phyloP scores from a whole-genome alignment of 2,888 invertebrate genomes.

The Leucophora obtusa region DNA sequence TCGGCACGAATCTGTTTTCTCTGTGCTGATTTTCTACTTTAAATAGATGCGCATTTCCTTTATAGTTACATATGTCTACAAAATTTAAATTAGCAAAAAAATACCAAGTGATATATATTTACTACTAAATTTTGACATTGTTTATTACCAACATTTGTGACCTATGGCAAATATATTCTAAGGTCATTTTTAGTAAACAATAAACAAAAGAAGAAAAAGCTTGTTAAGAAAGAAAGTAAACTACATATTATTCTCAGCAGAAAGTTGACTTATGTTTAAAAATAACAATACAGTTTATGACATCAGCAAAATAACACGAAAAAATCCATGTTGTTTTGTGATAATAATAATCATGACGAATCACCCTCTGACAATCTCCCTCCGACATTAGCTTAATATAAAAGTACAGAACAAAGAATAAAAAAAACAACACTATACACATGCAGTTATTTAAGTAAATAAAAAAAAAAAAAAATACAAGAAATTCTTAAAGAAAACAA shows the following conservation, averaged over 20 bases:
- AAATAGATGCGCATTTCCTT: too few relatives aligned
- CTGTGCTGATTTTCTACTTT: too few relatives aligned
- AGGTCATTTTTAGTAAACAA: not conserved
- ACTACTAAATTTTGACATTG: not conserved
- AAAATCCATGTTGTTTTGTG: not conserved
- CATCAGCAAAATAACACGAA: constrained; percentile 15
- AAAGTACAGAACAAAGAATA: not conserved
- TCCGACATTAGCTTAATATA: not conserved
- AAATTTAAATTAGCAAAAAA: not conserved
- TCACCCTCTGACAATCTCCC: not conserved
- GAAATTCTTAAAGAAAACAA: not conserved
- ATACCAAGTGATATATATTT: not conserved
- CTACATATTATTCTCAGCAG: not conserved
- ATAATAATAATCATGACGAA: not conserved
- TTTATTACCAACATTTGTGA: not conserved
- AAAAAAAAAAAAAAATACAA: not conserved
- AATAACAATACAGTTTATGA: constrained; percentile 41
- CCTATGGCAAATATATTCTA: not conserved
- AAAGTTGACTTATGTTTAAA: constrained; percentile 33
- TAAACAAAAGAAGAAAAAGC: too few relatives aligned
- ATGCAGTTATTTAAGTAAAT: not conserved
- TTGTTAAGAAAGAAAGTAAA: too few relatives aligned
- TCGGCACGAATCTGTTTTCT: too few relatives aligned
- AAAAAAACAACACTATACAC: not conserved
- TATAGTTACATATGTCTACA: too few relatives aligned